Conservation (phyloP, 2,797 vertebrate genomes). For the Neosilurus mollespiculum region DNA sequence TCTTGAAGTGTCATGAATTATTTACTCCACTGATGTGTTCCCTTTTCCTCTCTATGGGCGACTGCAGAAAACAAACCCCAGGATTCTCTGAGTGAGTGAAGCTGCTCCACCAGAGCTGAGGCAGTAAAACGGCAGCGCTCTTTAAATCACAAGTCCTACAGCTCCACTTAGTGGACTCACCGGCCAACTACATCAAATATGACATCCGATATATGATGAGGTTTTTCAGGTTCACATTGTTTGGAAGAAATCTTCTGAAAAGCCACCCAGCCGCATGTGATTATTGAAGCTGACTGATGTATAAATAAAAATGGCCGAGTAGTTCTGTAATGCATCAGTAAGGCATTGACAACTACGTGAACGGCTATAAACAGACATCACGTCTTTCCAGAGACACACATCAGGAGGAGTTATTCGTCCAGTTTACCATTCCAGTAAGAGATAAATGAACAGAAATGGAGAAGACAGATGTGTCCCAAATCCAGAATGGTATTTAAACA, state of each 20-base stretch:
- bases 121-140: not conserved
- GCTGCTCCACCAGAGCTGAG: slow-evolving; percentile 20
- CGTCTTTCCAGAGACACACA: not conserved
- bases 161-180: slow-evolving; percentile 41
- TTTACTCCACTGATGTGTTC: slow-evolving; percentile 16
- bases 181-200: slow-evolving; percentile 26
- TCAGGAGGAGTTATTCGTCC: not conserved
- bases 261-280: not conserved
- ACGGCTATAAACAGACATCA: not conserved
- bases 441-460: slow-evolving; percentile 17
- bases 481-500: not conserved
- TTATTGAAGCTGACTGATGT: slow-evolving; percentile 13
- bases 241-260: not conserved
- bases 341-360: not conserved
- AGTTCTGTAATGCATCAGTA: not conserved
- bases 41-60: slow-evolving; percentile 3
- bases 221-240: not conserved
- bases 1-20: slow-evolving; percentile 29
- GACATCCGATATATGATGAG: not conserved
- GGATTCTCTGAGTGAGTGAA: slow-evolving; percentile 12
- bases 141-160: slow-evolving; percentile 22
- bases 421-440: slow-evolving; percentile 39
- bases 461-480: not conserved
- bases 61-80: slow-evolving; percentile 10
- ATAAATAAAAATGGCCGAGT: not conserved